Percentiles rank a stretch among this genome's conserved stretches.
These are phyloP conservation scores for Neelides folsomi DNA, from an alignment of 2,888 invertebrate genomes.

Conservation along the genomic window DNA sequence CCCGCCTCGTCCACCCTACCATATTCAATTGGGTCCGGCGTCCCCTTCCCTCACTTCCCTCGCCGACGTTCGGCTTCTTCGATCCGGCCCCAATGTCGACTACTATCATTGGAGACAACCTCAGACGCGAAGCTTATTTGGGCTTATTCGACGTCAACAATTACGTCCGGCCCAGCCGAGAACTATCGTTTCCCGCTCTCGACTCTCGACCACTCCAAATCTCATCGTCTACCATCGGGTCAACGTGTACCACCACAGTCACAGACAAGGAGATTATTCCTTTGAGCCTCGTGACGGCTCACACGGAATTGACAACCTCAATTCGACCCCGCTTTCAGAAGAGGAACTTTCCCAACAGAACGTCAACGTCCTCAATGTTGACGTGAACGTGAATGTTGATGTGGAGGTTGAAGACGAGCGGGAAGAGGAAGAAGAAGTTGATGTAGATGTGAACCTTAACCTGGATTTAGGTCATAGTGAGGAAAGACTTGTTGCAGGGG, in stretches of 20 bases:
- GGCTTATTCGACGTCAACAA: constrained; percentile 14
- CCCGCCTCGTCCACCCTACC: constrained; percentile 26
- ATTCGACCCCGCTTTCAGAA: not conserved
- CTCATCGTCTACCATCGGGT: constrained; percentile 29
- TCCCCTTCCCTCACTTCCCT: constrained; percentile 8
- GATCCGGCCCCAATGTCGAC: constrained; percentile 18
- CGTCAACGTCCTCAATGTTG: not conserved
- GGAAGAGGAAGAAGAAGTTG: too few relatives aligned
- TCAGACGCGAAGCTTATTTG: constrained; percentile 10
- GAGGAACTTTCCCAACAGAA: not conserved
- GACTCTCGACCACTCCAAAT: constrained; percentile 14
- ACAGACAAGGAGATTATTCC: not conserved
- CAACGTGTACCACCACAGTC: constrained; percentile 12
- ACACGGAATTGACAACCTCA: not conserved
- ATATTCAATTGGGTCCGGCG: constrained; percentile 21
- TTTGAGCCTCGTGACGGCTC: not conserved
- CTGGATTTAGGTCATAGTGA: not conserved
- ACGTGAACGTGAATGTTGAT: constrained; percentile 5
- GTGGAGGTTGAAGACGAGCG: not conserved
- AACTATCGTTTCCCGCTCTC: constrained; percentile 8
- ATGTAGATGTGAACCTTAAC: not conserved
- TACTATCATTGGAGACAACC: constrained; percentile 7
- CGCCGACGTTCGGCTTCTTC: constrained; percentile 24
- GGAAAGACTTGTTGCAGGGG: not conserved
- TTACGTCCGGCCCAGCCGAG: constrained; percentile 9